These are phyloP conservation scores for Lucinisca nassula DNA, from an alignment of 2,888 invertebrate species.

Conservation along the genomic window DNA sequence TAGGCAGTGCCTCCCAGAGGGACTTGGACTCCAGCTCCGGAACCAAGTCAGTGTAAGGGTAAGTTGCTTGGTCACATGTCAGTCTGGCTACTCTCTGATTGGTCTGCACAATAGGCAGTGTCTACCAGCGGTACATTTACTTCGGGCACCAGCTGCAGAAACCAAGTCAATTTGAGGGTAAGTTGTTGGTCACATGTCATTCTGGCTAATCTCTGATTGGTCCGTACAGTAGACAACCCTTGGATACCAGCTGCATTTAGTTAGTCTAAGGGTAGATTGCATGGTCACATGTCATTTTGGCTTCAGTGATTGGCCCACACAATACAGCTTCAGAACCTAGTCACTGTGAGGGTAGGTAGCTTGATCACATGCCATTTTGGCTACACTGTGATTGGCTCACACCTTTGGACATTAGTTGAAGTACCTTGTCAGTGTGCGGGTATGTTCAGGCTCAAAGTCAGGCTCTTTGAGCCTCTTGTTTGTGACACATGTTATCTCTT, in stretches of 20 bases:
- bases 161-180: no score
- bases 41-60: slow-evolving; percentile 89
- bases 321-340: slow-evolving; percentile 88
- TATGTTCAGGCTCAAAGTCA: no score
- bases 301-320: slow-evolving; percentile 90
- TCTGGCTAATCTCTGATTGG: slow-evolving; percentile 90
- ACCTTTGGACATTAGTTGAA: slow-evolving; percentile 88
- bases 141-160: slow-evolving; percentile 90
- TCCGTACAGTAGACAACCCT: slow-evolving; percentile 88
- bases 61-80: slow-evolving; percentile 90
- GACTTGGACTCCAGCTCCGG: slow-evolving; percentile 88
- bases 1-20: slow-evolving; percentile 90
- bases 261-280: slow-evolving; percentile 89
- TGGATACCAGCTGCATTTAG: slow-evolving; percentile 88
- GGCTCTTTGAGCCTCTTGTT: no score
- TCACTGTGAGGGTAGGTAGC: slow-evolving; percentile 89
- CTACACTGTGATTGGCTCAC: slow-evolving; percentile 90
- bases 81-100: slow-evolving; percentile 90
- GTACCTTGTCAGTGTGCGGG: slow-evolving; percentile 89
- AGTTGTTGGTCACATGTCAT: slow-evolving; percentile 89
- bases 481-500: no score
- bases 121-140: no score
- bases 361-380: slow-evolving; percentile 90
- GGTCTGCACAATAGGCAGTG: slow-evolving; percentile 90
- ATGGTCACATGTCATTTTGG: slow-evolving; percentile 90